These are phyloP conservation scores for Campoplex nolae DNA, from an alignment of 2,888 invertebrate species.

Conservation along the genomic window DNA sequence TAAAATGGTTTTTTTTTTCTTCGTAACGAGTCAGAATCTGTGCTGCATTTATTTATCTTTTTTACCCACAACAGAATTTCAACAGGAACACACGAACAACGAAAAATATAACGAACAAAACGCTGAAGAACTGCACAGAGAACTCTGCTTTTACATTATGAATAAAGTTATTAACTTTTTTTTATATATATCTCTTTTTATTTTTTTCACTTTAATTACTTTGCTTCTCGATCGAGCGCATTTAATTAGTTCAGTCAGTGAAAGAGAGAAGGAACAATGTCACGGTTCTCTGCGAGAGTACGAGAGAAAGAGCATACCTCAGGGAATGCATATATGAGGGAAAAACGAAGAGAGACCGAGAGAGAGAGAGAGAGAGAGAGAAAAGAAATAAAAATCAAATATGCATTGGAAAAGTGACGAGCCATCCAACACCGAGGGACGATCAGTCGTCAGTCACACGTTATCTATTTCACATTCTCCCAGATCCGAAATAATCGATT, in stretches of 20 bases:
- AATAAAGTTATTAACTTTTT: conserved; percentile 33
- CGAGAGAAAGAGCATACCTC: not conserved
- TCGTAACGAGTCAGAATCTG: not conserved
- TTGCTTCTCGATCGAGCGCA: conserved; percentile 24
- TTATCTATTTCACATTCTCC: conserved; percentile 53
- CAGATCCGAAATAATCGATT: conserved; percentile 54
- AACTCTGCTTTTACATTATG: not conserved
- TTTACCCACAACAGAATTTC: not conserved
- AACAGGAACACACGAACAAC: not conserved
- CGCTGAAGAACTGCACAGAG: not conserved
- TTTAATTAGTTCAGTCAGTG: conserved; percentile 43
- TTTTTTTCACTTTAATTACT: conserved; percentile 32
- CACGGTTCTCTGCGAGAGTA: not conserved
- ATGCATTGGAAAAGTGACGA: conserved; percentile 67
- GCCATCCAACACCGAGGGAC: conserved; percentile 41
- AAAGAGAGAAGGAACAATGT: conserved; percentile 22
- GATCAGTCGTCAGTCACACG: conserved; percentile 45
- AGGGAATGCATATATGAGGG: not conserved
- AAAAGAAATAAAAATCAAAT: conserved; percentile 56
- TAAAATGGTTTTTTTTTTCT: not conserved
- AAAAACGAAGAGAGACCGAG: not conserved
- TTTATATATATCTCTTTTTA: not conserved
- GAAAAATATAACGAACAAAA: conserved; percentile 5
- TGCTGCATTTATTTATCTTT: conserved; percentile 11
- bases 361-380: conserved; percentile 6